Evolutionary conservation across 2,888 invertebrate species (phyloP).

Genomic region (Elmis aenea): DNA sequence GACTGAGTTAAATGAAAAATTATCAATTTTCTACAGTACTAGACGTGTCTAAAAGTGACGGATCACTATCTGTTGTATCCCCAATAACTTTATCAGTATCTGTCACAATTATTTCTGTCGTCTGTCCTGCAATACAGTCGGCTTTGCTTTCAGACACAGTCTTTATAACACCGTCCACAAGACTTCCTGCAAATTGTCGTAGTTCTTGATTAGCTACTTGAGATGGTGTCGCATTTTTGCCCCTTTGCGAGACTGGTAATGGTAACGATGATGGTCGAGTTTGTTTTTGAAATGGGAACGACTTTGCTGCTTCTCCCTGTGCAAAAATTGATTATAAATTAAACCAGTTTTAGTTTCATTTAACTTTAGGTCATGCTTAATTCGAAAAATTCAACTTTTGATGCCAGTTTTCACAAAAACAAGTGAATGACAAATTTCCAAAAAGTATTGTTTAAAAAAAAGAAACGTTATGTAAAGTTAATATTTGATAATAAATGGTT

Average conservation of each 20-base stretch:
- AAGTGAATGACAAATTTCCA: too few species aligned
- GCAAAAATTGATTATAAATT: slow-evolving; percentile 2
- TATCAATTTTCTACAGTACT: too few species aligned
- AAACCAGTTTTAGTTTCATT: slow-evolving; percentile 1
- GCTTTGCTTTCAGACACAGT: slow-evolving; percentile 38
- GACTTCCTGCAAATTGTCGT: slow-evolving; percentile 42
- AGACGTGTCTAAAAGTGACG: too few species aligned
- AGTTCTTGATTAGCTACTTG: slow-evolving; percentile 31
- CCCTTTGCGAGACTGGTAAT: slow-evolving; percentile 39
- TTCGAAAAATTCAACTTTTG: neutral
- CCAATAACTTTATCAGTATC: slow-evolving; percentile 25
- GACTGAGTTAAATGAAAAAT: too few species aligned
- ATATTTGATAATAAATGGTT: too few species aligned
- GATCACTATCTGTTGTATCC: too few species aligned
- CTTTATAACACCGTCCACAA: slow-evolving; percentile 46
- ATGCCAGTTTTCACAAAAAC: too few species aligned
- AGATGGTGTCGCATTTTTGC: slow-evolving; percentile 29
- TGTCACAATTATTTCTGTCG: slow-evolving; percentile 34
- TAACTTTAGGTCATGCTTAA: neutral
- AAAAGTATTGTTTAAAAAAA: too few species aligned
- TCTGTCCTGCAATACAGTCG: slow-evolving; percentile 21
- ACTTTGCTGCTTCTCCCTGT: slow-evolving; percentile 42
- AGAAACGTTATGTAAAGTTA: too few species aligned
- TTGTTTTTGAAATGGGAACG: slow-evolving; percentile 45
- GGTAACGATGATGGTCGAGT: slow-evolving; percentile 45